Percentiles rank a stretch among this genome's conserved stretches.
Conservation (phyloP, 1,140 invertebrate genomes). For the Probaryconus sp. region DNA sequence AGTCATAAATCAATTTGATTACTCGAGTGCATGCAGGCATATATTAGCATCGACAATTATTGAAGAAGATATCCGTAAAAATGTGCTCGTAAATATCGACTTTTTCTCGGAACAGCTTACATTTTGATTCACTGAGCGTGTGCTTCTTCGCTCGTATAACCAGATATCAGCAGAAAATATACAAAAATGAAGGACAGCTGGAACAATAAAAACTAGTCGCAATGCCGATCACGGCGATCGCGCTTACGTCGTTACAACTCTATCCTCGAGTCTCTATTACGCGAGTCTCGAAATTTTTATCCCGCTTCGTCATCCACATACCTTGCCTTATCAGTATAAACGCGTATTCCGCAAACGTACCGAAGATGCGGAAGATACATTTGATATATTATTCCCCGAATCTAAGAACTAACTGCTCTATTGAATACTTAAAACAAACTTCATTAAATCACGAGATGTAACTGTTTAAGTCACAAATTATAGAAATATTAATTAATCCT, state of each 20-base stretch:
- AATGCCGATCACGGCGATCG: slow-evolving; percentile 55
- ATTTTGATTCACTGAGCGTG: slow-evolving; percentile 17
- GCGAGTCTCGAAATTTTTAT: slow-evolving; percentile 47
- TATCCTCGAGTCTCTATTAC: slow-evolving; percentile 52
- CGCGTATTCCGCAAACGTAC: slow-evolving; percentile 16
- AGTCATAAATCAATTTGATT: too few species aligned
- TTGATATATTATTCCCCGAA: slow-evolving; percentile 9
- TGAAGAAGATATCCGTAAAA: too few species aligned
- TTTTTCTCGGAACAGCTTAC: not conserved
- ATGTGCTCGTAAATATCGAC: too few species aligned
- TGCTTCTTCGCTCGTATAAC: slow-evolving; percentile 9
- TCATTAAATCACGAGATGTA: too few species aligned
- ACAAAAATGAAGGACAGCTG: slow-evolving; percentile 34
- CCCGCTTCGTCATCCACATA: slow-evolving; percentile 43
- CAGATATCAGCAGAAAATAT: slow-evolving; percentile 18
- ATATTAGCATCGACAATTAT: too few species aligned
- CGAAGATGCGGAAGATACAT: slow-evolving; percentile 11
- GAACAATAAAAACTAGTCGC: slow-evolving; percentile 61
- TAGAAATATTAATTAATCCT: too few species aligned
- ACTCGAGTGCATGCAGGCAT: too few species aligned
- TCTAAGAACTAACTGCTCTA: slow-evolving; percentile 6
- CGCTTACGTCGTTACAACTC: slow-evolving; percentile 56
- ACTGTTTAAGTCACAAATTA: too few species aligned
- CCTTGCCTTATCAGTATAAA: slow-evolving; percentile 52
- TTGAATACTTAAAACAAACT: slow-evolving; percentile 9